A percentile compares a stretch with the other conserved stretches of the same genome.
These are phyloP conservation scores for Chitala chitala DNA, from an alignment of 2,113 vertebrate genomes.

Conservation along the genomic window DNA sequence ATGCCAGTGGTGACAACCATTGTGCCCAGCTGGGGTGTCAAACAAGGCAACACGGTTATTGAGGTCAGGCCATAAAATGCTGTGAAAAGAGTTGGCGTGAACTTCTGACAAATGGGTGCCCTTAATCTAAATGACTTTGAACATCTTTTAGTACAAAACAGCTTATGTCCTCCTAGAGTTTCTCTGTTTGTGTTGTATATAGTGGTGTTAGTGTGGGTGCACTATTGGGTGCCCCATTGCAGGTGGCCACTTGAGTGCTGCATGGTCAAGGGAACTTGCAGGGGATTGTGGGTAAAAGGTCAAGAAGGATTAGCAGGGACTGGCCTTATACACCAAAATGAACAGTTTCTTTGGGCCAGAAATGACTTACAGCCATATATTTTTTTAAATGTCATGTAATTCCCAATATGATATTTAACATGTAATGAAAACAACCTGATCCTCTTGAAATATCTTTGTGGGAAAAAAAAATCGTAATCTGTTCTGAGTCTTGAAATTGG, in stretches of 20 bases:
- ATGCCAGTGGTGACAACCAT: conserved; percentile 2
- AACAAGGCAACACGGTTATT: conserved; percentile 18
- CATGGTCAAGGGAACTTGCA: background rate
- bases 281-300: background rate
- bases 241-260: background rate
- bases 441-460: conserved; percentile 10
- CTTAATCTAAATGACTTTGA: conserved; percentile 27
- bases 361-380: background rate
- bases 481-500: conserved; percentile 7
- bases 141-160: conserved; percentile 25
- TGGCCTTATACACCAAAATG: background rate
- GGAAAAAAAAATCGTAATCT: background rate
- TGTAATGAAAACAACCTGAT: conserved; percentile 18
- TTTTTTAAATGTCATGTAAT: conserved; percentile 9
- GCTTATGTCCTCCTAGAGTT: conserved; percentile 25
- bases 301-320: background rate
- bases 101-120: conserved; percentile 22
- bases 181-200: background rate
- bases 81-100: conserved; percentile 19
- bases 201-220: too few relatives aligned
- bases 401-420: conserved; percentile 8
- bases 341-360: background rate
- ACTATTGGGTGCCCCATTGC: too few relatives aligned
- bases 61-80: conserved; percentile 25
- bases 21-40: background rate